Conservation (phyloP, 2,113 vertebrate species). For the Phrynosoma blainvillii region DNA sequence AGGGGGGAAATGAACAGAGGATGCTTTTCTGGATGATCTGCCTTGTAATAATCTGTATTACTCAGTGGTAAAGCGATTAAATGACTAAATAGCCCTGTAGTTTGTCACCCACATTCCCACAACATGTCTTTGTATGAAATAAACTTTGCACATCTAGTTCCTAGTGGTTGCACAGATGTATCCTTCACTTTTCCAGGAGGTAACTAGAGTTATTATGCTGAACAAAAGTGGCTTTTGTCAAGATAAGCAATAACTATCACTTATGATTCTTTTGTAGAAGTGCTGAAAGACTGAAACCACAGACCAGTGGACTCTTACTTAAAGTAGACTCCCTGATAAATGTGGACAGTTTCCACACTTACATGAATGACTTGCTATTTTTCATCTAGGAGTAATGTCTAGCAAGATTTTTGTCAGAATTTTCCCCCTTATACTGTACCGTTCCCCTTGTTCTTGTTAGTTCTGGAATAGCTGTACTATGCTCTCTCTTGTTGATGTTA, state of each 20-base stretch:
- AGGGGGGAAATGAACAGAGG: not conserved
- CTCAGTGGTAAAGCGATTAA: not conserved
- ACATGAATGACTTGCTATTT: slow-evolving; percentile 16
- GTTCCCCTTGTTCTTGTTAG: slow-evolving; percentile 21
- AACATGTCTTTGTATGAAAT: not conserved
- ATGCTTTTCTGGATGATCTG: no score
- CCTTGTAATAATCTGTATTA: not conserved
- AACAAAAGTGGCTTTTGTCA: not conserved
- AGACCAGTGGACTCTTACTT: not conserved
- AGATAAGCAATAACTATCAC: not conserved
- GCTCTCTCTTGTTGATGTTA: slow-evolving; percentile 14
- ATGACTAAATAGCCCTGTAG: not conserved
- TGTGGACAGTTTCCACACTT: not conserved
- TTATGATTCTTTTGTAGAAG: not conserved
- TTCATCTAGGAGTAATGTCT: not conserved
- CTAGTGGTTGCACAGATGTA: no score
- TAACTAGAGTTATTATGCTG: not conserved
- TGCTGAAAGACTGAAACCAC: not conserved
- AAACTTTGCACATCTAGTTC: not conserved
- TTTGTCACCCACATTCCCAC: not conserved
- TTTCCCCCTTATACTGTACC: slow-evolving; percentile 1
- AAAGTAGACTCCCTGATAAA: not conserved
- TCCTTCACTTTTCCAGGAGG: not conserved
- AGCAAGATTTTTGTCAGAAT: not conserved
- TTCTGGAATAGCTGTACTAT: slow-evolving; percentile 2